These are phyloP conservation scores for Anguilla megastoma DNA, from an alignment of 2,797 vertebrate genomes.

Conservation along the genomic window DNA sequence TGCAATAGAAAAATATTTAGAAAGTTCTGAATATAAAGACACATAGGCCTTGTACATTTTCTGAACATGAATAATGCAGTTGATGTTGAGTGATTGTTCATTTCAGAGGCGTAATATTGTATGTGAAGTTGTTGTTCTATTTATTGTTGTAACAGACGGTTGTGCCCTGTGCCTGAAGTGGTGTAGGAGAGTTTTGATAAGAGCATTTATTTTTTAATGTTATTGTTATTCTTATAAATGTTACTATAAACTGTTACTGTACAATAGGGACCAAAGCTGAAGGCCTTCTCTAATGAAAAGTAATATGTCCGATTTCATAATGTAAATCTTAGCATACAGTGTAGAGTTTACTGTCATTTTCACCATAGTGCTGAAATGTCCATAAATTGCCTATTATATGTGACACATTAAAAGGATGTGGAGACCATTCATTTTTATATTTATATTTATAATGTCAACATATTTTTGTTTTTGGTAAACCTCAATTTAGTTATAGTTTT, in stretches of 20 bases:
- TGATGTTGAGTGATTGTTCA: not conserved
- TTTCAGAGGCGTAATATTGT: not conserved
- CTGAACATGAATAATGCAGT: not conserved
- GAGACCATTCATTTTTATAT: not conserved
- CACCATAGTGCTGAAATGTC: not conserved
- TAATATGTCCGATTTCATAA: not conserved
- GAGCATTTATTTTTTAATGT: not conserved
- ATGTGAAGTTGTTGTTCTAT: slow-evolving; percentile 13
- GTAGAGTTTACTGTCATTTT: not conserved
- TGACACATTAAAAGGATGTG: not conserved
- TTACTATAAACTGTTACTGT: not conserved
- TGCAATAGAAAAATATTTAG: not conserved
- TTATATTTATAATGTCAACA: not conserved
- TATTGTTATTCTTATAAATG: not conserved
- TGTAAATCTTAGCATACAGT: not conserved
- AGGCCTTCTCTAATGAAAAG: not conserved
- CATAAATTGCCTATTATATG: not conserved
- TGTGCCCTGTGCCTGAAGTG: not conserved
- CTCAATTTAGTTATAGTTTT: not conserved
- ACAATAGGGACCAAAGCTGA: slow-evolving; percentile 8
- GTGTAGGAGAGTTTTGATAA: not conserved
- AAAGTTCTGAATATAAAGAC: slow-evolving; percentile 4
- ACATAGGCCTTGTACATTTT: slow-evolving; percentile 2
- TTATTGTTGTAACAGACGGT: slow-evolving; percentile 6
- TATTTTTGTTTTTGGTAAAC: not conserved